These are phyloP conservation scores for Ostrea edulis DNA, from an alignment of 1,140 invertebrate genomes.

Conservation along the genomic window DNA sequence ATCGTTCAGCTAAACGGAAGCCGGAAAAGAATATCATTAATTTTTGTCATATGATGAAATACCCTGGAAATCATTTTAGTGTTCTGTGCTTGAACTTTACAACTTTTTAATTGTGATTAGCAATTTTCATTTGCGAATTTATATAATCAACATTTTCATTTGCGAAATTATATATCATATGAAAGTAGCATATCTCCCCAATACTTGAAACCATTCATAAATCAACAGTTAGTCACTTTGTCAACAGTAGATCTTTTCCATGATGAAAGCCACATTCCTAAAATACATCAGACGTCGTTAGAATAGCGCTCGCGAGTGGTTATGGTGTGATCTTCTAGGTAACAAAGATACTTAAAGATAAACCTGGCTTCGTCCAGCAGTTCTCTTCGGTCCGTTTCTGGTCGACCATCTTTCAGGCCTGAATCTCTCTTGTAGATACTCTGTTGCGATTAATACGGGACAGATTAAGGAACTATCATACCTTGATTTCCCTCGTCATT, in stretches of 20 bases:
- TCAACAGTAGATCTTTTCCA: slow-evolving; percentile 1
- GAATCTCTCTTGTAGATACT: not conserved
- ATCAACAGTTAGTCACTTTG: slow-evolving; percentile 11
- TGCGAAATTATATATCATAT: too few species aligned
- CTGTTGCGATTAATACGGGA: not conserved
- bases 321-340: slow-evolving; percentile 22
- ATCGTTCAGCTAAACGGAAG: too few species aligned
- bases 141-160: too few species aligned
- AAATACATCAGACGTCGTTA: slow-evolving; percentile 32
- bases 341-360: slow-evolving; percentile 24
- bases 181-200: not conserved
- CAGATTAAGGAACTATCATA: not conserved
- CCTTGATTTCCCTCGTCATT: not conserved
- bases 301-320: not conserved
- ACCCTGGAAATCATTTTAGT: too few species aligned
- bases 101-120: too few species aligned
- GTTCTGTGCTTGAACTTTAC: too few species aligned
- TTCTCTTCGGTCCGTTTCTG: not conserved
- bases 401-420: not conserved
- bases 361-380: not conserved
- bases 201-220: not conserved
- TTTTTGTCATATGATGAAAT: too few species aligned
- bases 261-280: slow-evolving; percentile 29
- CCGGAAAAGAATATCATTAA: too few species aligned
- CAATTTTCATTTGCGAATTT: too few species aligned